Evolutionary conservation across 2,113 vertebrate species (phyloP).

Genomic region (Edolisoma coerulescens): DNA sequence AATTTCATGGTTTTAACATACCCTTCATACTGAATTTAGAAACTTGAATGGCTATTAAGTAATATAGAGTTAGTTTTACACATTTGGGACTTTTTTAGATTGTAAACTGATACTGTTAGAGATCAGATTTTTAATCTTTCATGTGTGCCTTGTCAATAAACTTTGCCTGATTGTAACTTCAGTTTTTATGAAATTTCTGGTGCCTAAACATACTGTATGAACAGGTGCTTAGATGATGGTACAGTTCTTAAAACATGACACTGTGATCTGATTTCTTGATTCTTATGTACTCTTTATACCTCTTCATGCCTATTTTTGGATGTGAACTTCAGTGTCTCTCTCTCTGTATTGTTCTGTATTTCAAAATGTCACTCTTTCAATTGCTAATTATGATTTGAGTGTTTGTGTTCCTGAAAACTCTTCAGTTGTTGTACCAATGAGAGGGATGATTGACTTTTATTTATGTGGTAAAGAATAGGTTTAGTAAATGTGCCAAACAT

Average conservation of each 20-base stretch:
- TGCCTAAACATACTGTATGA: slow-evolving; percentile 72
- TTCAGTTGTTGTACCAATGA: not conserved
- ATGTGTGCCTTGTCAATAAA: slow-evolving; percentile 78
- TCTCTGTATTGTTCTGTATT: slow-evolving; percentile 52
- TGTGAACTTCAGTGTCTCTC: slow-evolving; percentile 28
- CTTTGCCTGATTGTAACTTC: slow-evolving; percentile 66
- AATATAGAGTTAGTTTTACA: slow-evolving; percentile 54
- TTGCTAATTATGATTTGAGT: not conserved
- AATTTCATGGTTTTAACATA: not conserved
- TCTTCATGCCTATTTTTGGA: slow-evolving; percentile 46
- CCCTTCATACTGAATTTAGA: slow-evolving; percentile 65
- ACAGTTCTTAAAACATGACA: slow-evolving; percentile 64
- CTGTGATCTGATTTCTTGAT: slow-evolving; percentile 67
- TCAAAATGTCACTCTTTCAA: slow-evolving; percentile 27
- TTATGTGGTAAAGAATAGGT: not conserved
- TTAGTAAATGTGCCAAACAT: slow-evolving; percentile 27
- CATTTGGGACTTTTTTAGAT: slow-evolving; percentile 60
- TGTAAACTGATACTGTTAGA: slow-evolving; percentile 63
- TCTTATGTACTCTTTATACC: slow-evolving; percentile 43
- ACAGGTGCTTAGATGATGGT: slow-evolving; percentile 74
- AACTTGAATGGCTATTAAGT: slow-evolving; percentile 53
- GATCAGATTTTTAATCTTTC: slow-evolving; percentile 64
- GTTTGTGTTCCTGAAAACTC: slow-evolving; percentile 34
- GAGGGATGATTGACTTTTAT: not conserved
- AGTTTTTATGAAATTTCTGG: slow-evolving; percentile 68